Evolutionary conservation across 2,888 invertebrate genomes (phyloP).

Genomic region (Portevinia maculata): DNA sequence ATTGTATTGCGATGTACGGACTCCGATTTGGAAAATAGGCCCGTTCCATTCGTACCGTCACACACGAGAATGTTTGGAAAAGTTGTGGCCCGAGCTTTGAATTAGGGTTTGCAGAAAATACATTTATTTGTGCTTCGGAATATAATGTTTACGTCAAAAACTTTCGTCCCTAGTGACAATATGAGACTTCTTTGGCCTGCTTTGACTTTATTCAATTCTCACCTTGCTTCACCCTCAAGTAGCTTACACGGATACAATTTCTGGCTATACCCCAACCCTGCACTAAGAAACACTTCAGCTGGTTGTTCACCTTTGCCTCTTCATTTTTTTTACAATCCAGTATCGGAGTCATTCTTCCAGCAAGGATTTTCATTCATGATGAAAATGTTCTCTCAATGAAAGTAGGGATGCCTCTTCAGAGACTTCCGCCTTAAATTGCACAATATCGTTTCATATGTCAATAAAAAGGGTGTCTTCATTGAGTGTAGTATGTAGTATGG

Average conservation of each 20-base stretch:
- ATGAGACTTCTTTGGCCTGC: background rate
- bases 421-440: constrained; percentile 30
- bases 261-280: background rate
- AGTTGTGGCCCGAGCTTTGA: no score
- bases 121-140: no score
- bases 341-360: background rate
- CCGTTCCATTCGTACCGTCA: no score
- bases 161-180: no score
- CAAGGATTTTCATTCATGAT: constrained; percentile 48
- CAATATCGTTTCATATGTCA: constrained; percentile 26
- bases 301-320: constrained; percentile 47
- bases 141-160: no score
- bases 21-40: no score
- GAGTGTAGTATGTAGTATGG: constrained; percentile 25
- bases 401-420: constrained; percentile 16
- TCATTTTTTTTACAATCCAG: constrained; percentile 16
- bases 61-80: no score
- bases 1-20: no score
- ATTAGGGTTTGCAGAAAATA: no score
- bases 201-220: background rate
- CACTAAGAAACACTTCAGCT: background rate
- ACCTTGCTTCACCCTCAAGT: background rate
- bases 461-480: constrained; percentile 19
- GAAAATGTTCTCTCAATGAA: constrained; percentile 61
- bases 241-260: background rate